phyloP scores from a whole-genome alignment of 2,113 vertebrate genomes.

The Charina bottae region DNA sequence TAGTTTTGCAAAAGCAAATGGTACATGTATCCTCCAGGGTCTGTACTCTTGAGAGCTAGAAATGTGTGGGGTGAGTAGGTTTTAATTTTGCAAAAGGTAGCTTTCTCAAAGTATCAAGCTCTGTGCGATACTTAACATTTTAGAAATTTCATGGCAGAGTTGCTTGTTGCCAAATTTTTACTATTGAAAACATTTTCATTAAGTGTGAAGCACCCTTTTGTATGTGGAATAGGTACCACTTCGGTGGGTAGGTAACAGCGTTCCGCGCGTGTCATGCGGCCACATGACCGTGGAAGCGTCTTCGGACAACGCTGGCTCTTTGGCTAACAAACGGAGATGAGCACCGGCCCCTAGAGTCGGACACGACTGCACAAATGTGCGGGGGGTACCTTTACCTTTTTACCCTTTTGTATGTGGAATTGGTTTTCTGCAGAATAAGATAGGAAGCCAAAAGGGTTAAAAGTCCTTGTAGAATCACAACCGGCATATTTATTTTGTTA shows the following conservation, averaged over 20 bases:
- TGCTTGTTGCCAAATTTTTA: not conserved
- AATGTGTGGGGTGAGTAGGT: not conserved
- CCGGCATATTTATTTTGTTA: not conserved
- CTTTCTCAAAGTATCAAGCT: not conserved
- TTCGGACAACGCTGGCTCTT: no score
- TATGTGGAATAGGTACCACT: not conserved
- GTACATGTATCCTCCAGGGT: not conserved
- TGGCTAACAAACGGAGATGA: no score
- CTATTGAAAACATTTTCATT: not conserved
- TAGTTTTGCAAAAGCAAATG: not conserved
- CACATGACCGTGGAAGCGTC: no score
- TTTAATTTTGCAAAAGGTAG: not conserved
- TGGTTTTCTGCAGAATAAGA: not conserved
- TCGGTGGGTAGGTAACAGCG: no score
- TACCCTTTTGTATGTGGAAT: not conserved
- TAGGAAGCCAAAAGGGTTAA: not conserved
- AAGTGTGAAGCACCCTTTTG: not conserved
- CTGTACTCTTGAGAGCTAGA: not conserved
- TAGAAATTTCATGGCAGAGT: not conserved
- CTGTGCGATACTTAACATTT: not conserved
- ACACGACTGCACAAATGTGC: no score
- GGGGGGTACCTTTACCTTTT: no score
- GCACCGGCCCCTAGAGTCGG: no score
- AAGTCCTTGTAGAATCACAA: not conserved
- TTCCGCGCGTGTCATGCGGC: no score